Base-by-base conservation (phyloP, 2,888 invertebrate genomes). In the Machimus rusticus region DNA sequence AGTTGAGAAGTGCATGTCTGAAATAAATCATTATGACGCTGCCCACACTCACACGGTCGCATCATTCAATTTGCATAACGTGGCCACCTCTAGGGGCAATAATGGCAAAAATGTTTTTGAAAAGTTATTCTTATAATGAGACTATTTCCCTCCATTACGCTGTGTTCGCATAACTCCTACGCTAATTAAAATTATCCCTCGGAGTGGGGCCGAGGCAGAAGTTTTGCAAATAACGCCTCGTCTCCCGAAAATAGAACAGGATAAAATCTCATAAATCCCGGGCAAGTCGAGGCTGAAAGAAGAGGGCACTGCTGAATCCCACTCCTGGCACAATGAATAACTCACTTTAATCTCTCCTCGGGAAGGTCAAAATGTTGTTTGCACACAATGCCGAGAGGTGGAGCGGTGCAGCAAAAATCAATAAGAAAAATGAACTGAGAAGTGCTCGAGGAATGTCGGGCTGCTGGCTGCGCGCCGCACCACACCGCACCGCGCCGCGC, bases 341-440 rank as follows among this genome's bases (percentile, higher is more conserved):
- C 78, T 57, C 82, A 37, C 55, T 82, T 34, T 57, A 66, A 66
- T 82, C 66, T 37, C 66, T 82, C 43, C 43, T 4, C 43, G 31
- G 39, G 82, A 82, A 82, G 82, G 82, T 82, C 82, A 82, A 66
- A 55, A 82, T 79, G 79, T 14, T 82, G 82, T 82, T 82, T 82
- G 82, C 57, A 82, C 82, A 82, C 82, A 82, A 82, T 82, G 57
- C 82, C 28, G 82, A 34, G 82, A 34, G 82, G 82, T 82, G 82
- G 57, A 66, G 51, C 82, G n/a, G 37, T 82, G 82, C 82, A 82
- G 34, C 66, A 37, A 82, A 82, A 82, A 57, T 82, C 82, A 82
- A 82, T 82, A 82, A 82, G 82, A 82, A 82, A 82, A 82, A 82
- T 82, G 82, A 82, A 82, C 57, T 82, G 82, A 66, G 57, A 82